A percentile compares a stretch with the other conserved stretches of the same genome.
phyloP scores from a whole-genome alignment of 2,888 invertebrate species.

The Acleris sparsana region DNA sequence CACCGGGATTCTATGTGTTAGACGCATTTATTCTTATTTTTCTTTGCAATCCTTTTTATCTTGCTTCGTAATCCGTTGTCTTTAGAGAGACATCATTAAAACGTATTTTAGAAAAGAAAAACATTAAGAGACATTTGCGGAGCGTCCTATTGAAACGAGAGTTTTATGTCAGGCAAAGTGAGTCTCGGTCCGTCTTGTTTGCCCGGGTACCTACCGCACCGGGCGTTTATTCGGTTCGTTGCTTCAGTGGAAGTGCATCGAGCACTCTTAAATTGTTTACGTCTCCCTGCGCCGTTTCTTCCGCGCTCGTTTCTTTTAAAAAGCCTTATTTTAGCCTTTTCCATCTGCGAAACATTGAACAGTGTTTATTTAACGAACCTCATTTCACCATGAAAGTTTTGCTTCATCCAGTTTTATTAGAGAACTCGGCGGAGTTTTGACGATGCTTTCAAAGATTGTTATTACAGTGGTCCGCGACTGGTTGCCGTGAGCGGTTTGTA shows the following conservation, averaged over 20 bases:
- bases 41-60: constrained; percentile 46
- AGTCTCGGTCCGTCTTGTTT: constrained; percentile 53
- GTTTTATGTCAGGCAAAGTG: constrained; percentile 44
- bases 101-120: constrained; percentile 48
- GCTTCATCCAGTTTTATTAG: constrained; percentile 17
- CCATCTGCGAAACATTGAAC: constrained; percentile 45
- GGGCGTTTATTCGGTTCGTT: constrained; percentile 64
- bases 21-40: constrained; percentile 37
- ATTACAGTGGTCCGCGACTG: constrained; percentile 37
- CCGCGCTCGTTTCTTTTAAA: constrained; percentile 46
- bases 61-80: constrained; percentile 50
- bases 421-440: constrained; percentile 11
- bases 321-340: constrained; percentile 45
- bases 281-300: constrained; percentile 56
- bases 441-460: constrained; percentile 39
- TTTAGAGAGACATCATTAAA: constrained; percentile 51
- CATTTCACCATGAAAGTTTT: constrained; percentile 22
- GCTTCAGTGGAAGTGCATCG: constrained; percentile 61
- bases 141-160: constrained; percentile 52
- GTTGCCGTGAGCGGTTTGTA: constrained; percentile 44
- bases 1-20: constrained; percentile 18
- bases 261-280: constrained; percentile 70
- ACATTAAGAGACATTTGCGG: constrained; percentile 44
- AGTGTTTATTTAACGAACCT: constrained; percentile 35
- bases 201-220: constrained; percentile 49